Evolutionary conservation across 2,113 vertebrate genomes (phyloP).

Genomic region (Mirza zaza): DNA sequence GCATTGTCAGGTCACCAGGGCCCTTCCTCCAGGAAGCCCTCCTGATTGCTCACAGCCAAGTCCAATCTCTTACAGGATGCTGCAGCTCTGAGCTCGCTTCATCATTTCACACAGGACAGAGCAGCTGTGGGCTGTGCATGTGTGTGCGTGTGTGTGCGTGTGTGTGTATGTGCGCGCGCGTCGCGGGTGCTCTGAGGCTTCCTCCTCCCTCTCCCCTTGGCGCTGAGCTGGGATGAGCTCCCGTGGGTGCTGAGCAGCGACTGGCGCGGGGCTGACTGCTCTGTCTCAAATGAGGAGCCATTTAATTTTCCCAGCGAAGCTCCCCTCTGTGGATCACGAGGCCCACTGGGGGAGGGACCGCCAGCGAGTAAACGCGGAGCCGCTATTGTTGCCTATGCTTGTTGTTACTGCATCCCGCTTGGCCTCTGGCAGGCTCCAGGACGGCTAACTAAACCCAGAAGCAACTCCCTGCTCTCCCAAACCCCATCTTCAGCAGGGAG

Average conservation of each 20-base stretch:
- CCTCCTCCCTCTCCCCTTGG: background rate
- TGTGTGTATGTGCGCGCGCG: background rate
- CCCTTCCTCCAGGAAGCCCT: conserved; percentile 44
- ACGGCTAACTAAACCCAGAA: conserved; percentile 65
- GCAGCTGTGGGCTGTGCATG: too few species aligned
- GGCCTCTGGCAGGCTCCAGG: conserved; percentile 60
- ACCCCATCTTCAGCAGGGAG: conserved; percentile 54
- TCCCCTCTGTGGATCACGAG: background rate
- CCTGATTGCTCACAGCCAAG: background rate
- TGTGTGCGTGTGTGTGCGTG: background rate
- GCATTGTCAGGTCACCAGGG: background rate
- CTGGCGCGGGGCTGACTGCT: conserved; percentile 8
- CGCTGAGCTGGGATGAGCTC: conserved; percentile 12
- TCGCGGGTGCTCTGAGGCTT: background rate
- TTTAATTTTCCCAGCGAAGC: conserved; percentile 60
- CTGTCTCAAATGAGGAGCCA: conserved; percentile 51
- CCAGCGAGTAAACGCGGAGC: conserved; percentile 59
- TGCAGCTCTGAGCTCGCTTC: background rate
- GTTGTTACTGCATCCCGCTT: conserved; percentile 65
- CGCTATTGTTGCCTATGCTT: conserved; percentile 59
- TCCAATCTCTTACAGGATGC: background rate
- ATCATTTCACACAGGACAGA: background rate
- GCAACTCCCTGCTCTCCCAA: conserved; percentile 12
- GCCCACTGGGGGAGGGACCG: conserved; percentile 23
- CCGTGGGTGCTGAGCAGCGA: background rate